phyloP scores from a whole-genome alignment of 2,888 invertebrate species.

The Harpalus rufipes region DNA sequence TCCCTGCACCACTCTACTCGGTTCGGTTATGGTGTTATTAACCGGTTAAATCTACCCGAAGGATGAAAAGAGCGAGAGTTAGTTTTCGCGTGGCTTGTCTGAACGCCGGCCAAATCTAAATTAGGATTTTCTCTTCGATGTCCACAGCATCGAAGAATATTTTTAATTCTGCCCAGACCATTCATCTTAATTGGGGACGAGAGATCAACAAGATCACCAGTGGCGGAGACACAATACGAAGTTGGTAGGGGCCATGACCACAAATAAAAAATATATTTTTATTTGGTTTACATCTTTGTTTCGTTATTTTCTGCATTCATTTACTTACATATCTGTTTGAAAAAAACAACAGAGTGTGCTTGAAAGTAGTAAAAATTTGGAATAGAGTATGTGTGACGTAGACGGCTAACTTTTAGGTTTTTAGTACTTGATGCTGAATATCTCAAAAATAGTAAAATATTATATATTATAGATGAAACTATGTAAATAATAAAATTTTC shows the following conservation, averaged over 20 bases:
- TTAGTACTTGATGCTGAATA: too few relatives aligned
- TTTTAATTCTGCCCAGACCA: conserved; percentile 52
- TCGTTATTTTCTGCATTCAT: too few relatives aligned
- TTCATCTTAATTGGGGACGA: conserved; percentile 56
- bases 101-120: conserved; percentile 50
- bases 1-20: neutral
- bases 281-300: too few relatives aligned
- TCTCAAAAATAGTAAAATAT: too few relatives aligned
- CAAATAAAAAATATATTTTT: too few relatives aligned
- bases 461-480: too few relatives aligned
- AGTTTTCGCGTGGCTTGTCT: neutral
- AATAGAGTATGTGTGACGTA: too few relatives aligned
- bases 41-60: neutral
- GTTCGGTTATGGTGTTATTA: neutral
- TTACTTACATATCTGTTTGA: too few relatives aligned
- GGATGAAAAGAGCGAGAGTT: conserved; percentile 23
- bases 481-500: too few relatives aligned
- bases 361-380: too few relatives aligned
- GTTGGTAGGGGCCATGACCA: neutral
- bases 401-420: too few relatives aligned
- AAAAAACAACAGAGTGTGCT: too few relatives aligned
- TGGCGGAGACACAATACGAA: neutral
- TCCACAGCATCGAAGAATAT: conserved; percentile 31
- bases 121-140: conserved; percentile 50
- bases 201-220: conserved; percentile 14